Conservation (phyloP, 2,888 invertebrate genomes). For the Pandemis cinnamomeana region DNA sequence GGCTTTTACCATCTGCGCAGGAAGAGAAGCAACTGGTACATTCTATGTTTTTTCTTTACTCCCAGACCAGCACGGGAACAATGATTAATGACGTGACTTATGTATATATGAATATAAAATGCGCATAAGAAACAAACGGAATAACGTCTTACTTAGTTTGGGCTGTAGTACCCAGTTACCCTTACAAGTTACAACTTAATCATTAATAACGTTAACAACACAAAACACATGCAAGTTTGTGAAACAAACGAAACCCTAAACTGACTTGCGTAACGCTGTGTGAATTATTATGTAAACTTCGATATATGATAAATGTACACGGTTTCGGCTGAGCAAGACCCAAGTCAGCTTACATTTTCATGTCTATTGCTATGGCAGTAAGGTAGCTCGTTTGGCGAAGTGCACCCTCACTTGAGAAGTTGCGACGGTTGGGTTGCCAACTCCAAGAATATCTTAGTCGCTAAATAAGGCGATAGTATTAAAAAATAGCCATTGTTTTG, state of each 20-base stretch:
- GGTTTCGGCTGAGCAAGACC: slow-evolving; percentile 2
- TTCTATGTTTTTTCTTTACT: too few species aligned
- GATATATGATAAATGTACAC: slow-evolving; percentile 18
- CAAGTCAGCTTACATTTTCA: slow-evolving; percentile 1
- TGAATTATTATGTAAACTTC: slow-evolving; percentile 35
- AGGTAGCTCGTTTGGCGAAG: neutral
- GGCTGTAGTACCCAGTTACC: neutral
- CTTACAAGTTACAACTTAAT: neutral
- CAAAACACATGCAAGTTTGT: slow-evolving; percentile 2
- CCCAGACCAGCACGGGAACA: too few species aligned
- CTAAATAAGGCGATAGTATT: too few species aligned
- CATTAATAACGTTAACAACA: slow-evolving; percentile 13
- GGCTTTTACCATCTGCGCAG: too few species aligned
- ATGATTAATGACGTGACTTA: too few species aligned
- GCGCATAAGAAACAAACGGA: too few species aligned
- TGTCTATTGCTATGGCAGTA: neutral
- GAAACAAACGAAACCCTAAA: slow-evolving; percentile 13
- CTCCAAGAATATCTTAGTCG: too few species aligned
- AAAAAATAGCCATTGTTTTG: too few species aligned
- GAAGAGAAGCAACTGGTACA: too few species aligned
- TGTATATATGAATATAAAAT: too few species aligned
- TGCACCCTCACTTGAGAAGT: neutral
- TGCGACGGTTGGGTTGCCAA: too few species aligned
- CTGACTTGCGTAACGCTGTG: slow-evolving; percentile 10
- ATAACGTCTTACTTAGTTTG: neutral